Evolutionary conservation across 2,888 invertebrate genomes (phyloP), one percentile per base, ranked within the genome.

Genomic region (Trissolcus japonicus): DNA sequence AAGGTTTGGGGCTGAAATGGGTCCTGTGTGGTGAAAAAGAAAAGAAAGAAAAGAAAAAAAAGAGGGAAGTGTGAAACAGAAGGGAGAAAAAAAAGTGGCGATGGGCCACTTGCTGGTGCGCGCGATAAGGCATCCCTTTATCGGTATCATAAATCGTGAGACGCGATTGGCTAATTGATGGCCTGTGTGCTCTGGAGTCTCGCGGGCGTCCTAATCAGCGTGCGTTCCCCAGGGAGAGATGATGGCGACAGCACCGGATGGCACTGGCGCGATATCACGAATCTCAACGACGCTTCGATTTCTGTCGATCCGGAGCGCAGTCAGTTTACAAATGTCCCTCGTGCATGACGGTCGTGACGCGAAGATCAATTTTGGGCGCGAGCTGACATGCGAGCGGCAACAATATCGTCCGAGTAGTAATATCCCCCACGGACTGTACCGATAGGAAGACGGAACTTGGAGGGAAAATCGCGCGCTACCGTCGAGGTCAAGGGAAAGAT

Each of bases 241-340:
- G 62, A 76, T 81, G 82, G 88, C 82, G 88, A 87, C 86, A 83
- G 88, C 81, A 86, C 89, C 86, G 87, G 83, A 83, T 88, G 89
- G 88, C 84, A 88, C 89, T 86, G 83, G 80, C 80, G 81, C 79
- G 82, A 81, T 82, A 83, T 80, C 81, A 71, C 77, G 69, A 77
- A 80, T 73, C 78, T 76, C 69, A 68, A 76, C 77, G 75, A 79
- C 62, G 60, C 65, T 72, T 79, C 79, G 79, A 72, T 78, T 69
- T 72, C 61, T 67, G 76, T 61, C 54, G 67, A 75, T 71, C 56
- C 71, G 74, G 66, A 63, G 81, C 81, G 80, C 80, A 72, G 77
- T 71, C 82, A 83, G 83, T 82, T 80, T 72, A 78, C 69, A 80
- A 80, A 81, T 80, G 82, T 81, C 76, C 81, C 80, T 83, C 83